These are phyloP conservation scores for Ostrea denselamellosa DNA, from an alignment of 1,140 invertebrate genomes.

Conservation along the genomic window DNA sequence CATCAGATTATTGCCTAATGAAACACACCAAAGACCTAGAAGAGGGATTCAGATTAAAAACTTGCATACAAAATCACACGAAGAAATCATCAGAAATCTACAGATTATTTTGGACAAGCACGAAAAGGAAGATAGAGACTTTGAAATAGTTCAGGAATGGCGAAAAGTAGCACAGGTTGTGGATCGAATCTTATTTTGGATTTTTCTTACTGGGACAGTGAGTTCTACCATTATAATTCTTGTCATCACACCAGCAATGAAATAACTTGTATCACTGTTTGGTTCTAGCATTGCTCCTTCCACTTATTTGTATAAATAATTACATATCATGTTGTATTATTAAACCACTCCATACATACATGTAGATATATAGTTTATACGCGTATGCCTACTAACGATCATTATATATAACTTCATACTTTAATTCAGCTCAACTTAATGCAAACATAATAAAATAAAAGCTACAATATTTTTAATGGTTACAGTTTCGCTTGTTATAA, in stretches of 20 bases:
- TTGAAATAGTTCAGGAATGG: slow-evolving; percentile 80
- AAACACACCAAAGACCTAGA: slow-evolving; percentile 7
- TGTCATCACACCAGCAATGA: slow-evolving; percentile 64
- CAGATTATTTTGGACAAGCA: slow-evolving; percentile 70
- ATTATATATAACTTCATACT: too few species aligned
- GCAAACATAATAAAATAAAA: neutral
- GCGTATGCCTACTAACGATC: too few species aligned
- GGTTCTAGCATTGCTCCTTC: neutral
- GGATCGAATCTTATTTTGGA: slow-evolving; percentile 82
- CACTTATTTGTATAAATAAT: neutral
- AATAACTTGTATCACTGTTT: neutral
- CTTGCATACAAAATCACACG: slow-evolving; percentile 59
- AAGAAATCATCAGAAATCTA: slow-evolving; percentile 70
- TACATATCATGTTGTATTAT: neutral
- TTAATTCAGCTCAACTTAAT: neutral
- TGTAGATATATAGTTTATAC: neutral
- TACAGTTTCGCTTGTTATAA: too few species aligned
- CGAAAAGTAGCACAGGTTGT: slow-evolving; percentile 81
- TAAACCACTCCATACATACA: neutral
- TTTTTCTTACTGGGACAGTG: slow-evolving; percentile 81
- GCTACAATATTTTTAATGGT: neutral
- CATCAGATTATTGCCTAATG: slow-evolving; percentile 39
- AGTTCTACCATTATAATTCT: slow-evolving; percentile 81
- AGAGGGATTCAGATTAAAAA: slow-evolving; percentile 30
- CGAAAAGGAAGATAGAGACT: slow-evolving; percentile 69